A percentile compares a stretch with the other conserved stretches of the same genome.
These are phyloP conservation scores for Acestrorhynchus altus DNA, from an alignment of 2,797 vertebrate genomes.

Conservation along the genomic window DNA sequence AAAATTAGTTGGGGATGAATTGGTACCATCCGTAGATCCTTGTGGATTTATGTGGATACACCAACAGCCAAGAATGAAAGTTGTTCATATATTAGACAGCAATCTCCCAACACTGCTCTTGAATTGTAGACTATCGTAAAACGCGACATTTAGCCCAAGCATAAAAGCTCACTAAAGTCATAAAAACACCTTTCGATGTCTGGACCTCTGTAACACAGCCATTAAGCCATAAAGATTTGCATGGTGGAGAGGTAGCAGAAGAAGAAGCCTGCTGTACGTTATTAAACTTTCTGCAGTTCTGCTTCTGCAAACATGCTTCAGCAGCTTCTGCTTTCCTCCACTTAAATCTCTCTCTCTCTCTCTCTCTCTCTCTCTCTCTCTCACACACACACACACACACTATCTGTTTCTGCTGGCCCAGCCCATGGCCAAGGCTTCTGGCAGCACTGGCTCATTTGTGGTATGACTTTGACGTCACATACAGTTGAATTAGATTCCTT, in stretches of 20 bases:
- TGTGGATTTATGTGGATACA: neutral
- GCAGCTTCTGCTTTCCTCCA: constrained; percentile 60
- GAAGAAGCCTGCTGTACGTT: constrained; percentile 66
- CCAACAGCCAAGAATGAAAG: constrained; percentile 2
- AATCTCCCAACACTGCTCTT: neutral
- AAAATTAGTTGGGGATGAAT: constrained; percentile 13
- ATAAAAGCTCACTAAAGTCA: constrained; percentile 39
- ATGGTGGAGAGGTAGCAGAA: constrained; percentile 59
- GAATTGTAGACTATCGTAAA: constrained; percentile 33
- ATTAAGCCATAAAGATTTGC: constrained; percentile 80
- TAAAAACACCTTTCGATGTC: constrained; percentile 75
- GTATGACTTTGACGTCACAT: constrained; percentile 65
- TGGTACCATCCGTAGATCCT: constrained; percentile 6
- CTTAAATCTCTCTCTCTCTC: constrained; percentile 64
- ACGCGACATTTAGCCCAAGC: constrained; percentile 17
- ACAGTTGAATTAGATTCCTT: constrained; percentile 60
- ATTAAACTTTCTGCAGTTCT: constrained; percentile 59
- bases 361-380: too few relatives aligned
- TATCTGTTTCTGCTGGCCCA: constrained; percentile 32
- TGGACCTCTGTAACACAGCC: constrained; percentile 67
- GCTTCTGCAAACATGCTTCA: too few relatives aligned
- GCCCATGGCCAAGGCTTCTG: constrained; percentile 46
- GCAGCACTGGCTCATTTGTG: constrained; percentile 55
- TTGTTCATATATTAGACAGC: constrained; percentile 6
- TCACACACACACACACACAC: constrained; percentile 32